Evolutionary conservation across 2,888 invertebrate species (phyloP), one percentile per base, ranked within the genome.

Genomic region (Linnaemya vulpina): DNA sequence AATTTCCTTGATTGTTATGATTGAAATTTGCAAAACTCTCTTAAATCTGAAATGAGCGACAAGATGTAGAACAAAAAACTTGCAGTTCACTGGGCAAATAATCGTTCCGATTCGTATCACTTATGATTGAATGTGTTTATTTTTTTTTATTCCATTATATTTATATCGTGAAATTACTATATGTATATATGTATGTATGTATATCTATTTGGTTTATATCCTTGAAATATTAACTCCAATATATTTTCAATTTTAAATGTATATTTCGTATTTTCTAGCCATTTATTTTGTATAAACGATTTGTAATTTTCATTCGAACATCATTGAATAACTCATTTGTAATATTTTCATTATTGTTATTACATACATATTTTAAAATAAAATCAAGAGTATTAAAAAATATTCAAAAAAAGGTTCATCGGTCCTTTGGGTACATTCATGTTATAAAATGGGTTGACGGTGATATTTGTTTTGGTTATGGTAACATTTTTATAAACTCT

Each of bases 361-460:
- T 7, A 43, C 13, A 30, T 13, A 8, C n/a, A 7, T 51, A 10
- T 62, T 62, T 73, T 25, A 9, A 22, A 55, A 76, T 67, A 46
- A 76, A 76, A 67, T 67, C 10, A 20, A 20, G 35, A 38, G 22
- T 51, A 13, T 63, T 51, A 49, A 9, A 63, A 40, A 30, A 15
- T 25, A 25, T 63, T 60, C 17, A 49, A 4, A 30, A 35, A 46
- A 20, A 9, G 1, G 1, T 22, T 49, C 71, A 73, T 49, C 15
- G 70, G 53, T 15, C 1, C n/a, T 35, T 13, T 17, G 10, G 1
- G 30, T 30, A 30, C 25, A 30, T 60, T 60, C n/a, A 35, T 58
- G 17, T 65, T 79, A 55, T 68, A 81, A 74, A 82, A 82, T 85
- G 85, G 85, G 85, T 82, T 85, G 75, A 82, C 62, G 82, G 74